Evolutionary conservation across 2,797 vertebrate genomes (phyloP), one percentile per base, ranked within the genome.

Genomic region (Danionella dracula): DNA sequence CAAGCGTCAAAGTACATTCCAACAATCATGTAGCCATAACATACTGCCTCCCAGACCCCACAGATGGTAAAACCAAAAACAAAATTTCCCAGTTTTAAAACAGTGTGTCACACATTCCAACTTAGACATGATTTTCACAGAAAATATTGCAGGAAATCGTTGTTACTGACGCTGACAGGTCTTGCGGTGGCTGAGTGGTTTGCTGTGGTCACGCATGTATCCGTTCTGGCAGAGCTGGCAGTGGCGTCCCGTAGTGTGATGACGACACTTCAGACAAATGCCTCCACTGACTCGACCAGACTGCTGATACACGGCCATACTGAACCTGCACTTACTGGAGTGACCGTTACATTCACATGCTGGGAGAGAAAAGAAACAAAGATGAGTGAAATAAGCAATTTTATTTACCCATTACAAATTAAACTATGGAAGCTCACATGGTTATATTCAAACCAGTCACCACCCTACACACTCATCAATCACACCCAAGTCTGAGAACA

Each of bases 141-240:
- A 41, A 48, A 65, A 49, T 63, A 71, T 31, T 65, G 27, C 35
- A 48, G 59, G 13, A 38, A 46, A 63, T 42, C 45, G 13, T 2
- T 32, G 42, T 2, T 51, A 90, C 93, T 92, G 76, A 96, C 93
- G 81, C 80, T 90, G 91, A 77, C 94, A 96, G 80, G 91, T 89
- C 80, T 90, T 91, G 76, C 88, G 91, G 79, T 95, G 90, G 70
- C 75, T 83, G 60, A 90, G 66, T 0, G 88, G 71, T 76, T 92
- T 92, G 83, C 73, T 76, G 49, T 90, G 82, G 79, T 96, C 89
- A 1, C 93, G 90, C 48, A 87, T 88, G 86, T 88, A 93, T 48
- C 94, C 93, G 0, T 84, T 91, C 81, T 91, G 90, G 81, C 94
- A 96, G 81, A 94, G 92, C 81, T 96, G 94, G 76, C 94, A 96